phyloP scores from a whole-genome alignment of 2,797 vertebrate species.

The Trachops cirrhosus region DNA sequence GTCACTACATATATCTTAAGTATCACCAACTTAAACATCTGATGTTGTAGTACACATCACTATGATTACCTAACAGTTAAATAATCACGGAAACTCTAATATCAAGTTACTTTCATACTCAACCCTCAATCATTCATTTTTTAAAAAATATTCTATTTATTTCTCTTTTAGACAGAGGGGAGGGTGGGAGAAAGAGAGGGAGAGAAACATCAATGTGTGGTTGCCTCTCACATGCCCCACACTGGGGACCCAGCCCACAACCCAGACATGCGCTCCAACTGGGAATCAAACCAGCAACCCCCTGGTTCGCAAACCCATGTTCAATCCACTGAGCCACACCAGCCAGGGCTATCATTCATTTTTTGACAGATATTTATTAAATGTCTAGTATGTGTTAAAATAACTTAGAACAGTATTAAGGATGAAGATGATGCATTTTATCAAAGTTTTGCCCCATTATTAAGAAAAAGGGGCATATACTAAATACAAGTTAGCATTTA shows the following conservation, averaged over 20 bases:
- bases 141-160: neutral
- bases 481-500: conserved; percentile 9
- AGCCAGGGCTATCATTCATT: neutral
- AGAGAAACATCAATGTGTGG: too few relatives aligned
- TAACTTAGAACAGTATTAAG: neutral
- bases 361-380: conserved; percentile 27
- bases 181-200: too few relatives aligned
- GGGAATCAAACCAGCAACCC: too few relatives aligned
- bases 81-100: neutral
- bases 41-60: neutral
- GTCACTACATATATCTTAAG: neutral
- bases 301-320: too few relatives aligned
- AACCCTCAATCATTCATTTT: neutral
- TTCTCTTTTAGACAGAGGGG: too few relatives aligned
- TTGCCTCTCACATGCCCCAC: too few relatives aligned
- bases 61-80: neutral
- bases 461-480: neutral
- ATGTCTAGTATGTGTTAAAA: neutral
- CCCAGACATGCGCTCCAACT: too few relatives aligned
- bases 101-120: conserved; percentile 5
- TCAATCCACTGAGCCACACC: too few relatives aligned
- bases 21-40: neutral
- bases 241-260: too few relatives aligned
- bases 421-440: neutral
- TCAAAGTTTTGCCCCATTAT: neutral